phyloP scores from a whole-genome alignment of 2,113 vertebrate genomes.

The Peromyscus leucopus region DNA sequence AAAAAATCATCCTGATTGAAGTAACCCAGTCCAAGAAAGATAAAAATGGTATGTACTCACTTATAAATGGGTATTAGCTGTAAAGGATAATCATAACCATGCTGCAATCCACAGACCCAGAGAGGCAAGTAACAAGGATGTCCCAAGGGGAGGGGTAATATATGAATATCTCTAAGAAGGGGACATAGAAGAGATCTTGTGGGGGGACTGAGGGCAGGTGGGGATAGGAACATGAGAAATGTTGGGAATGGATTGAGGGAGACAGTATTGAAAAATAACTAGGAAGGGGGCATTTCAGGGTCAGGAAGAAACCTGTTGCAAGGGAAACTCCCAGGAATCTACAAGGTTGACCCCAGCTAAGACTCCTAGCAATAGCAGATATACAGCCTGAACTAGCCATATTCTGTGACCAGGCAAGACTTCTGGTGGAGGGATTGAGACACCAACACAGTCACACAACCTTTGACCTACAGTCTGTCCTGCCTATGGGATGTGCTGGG shows the following conservation, averaged over 20 bases:
- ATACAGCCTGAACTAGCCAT: background rate
- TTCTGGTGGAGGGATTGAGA: background rate
- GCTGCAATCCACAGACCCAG: background rate
- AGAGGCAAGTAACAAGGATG: background rate
- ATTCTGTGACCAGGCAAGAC: background rate
- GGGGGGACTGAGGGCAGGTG: background rate
- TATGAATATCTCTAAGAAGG: background rate
- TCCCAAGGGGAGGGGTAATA: background rate
- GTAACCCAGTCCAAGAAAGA: background rate
- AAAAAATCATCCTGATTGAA: background rate
- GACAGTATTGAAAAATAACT: background rate
- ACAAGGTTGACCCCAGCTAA: background rate
- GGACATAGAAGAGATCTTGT: background rate
- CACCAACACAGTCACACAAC: background rate
- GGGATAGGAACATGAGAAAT: background rate
- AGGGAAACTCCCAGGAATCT: background rate
- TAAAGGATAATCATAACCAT: background rate
- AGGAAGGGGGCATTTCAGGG: background rate
- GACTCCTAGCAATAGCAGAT: background rate
- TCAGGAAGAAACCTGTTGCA: background rate
- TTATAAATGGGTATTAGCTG: background rate
- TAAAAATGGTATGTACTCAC: background rate
- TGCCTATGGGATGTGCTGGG: no score
- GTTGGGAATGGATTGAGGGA: background rate
- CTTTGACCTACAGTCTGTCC: background rate